Evolutionary conservation across 2,888 invertebrate species (phyloP), one percentile per base, ranked within the genome.

Genomic region (Melanophora roralis): DNA sequence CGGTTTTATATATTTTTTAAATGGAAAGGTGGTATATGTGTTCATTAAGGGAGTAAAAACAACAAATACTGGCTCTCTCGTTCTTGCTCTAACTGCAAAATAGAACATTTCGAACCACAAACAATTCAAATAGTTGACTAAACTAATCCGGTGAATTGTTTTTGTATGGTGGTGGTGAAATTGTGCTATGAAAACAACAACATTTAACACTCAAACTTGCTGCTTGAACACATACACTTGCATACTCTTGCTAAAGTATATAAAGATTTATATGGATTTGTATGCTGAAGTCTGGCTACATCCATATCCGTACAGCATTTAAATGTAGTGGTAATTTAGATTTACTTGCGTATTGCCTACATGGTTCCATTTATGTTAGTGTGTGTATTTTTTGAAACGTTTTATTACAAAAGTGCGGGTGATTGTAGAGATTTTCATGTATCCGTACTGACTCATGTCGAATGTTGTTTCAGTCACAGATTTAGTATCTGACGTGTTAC

Each of bases 401-500:
- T 57, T 38, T 23, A 55, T 57, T 59, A 59, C 65, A 72, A 76
- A 78, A 79, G 84, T 81, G 84, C 81, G 83, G 84, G 84, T 82
- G 83, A 74, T 65, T 27, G 78, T 78, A 55, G 75, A 81, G 81
- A 82, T 83, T 83, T 84, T 82, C 77, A 68, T 83, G 82, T 81
- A 75, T 64, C 64, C 72, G 69, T 78, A 78, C 81, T 85, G 86
- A 86, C 85, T 86, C 87, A 88, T 88, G 85, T 85, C 86, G 85
- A 86, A 85, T 89, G 89, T 89, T 89, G 88, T 89, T 89, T 89
- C 89, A 89, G 89, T 87, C 88, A 88, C 87, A 88, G 89, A 89
- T 89, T 89, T 89, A 89, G 89, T 89, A 88, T 88, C 88, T 87
- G 87, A 88, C 89, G 89, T 88, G 89, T 89, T 88, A 87, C 88